Evolutionary conservation across 2,113 vertebrate species (phyloP), one percentile per base, ranked within the genome.

Genomic region (Phyllostomus discolor): DNA sequence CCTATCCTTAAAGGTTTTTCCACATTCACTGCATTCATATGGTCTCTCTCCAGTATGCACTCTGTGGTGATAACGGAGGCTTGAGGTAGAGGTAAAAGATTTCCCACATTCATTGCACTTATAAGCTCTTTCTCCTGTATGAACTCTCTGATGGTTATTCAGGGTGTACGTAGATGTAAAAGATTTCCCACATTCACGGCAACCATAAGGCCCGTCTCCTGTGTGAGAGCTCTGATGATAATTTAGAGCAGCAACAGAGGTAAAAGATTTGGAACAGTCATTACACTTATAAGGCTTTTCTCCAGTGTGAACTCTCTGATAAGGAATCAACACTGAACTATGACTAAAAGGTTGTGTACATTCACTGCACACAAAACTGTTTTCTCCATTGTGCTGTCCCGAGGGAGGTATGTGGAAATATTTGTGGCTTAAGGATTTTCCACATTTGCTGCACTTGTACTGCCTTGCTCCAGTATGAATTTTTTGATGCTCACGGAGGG

Each of bases 201-300:
- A 95, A 2, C 33, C 54, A 62, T 80, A 95, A 79, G 81, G 88
- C 17, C 94, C 48, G 41, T 92, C 90, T 43, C 78, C 85, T 5
- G 85, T 93, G 50, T 92, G 85, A 41, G 79, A 50, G 41, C 38
- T 78, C 79, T 62, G 78, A 59, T 95, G 90, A 9, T 78, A 83
- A 78, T 43, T 41, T 20, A 93, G 84, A 4, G 78, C 85, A 52
- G 70, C 67, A 3, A 48, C 1, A 76, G 85, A 76, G 31, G 70
- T 79, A 22, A 95, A 95, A 22, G 95, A 93, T 62, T 93, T 95
- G 15, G 20, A 35, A 79, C 85, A 93, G 33, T 89, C 52, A 8
- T 46, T 72, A 50, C 90, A 95, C 31, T 83, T 69, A 46, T 85
- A 90, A 93, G 79, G 95, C 20, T 73, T 80, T 48, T 72, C 72